These are phyloP conservation scores for Thecophora atra DNA, from an alignment of 2,888 invertebrate genomes.

Conservation along the genomic window DNA sequence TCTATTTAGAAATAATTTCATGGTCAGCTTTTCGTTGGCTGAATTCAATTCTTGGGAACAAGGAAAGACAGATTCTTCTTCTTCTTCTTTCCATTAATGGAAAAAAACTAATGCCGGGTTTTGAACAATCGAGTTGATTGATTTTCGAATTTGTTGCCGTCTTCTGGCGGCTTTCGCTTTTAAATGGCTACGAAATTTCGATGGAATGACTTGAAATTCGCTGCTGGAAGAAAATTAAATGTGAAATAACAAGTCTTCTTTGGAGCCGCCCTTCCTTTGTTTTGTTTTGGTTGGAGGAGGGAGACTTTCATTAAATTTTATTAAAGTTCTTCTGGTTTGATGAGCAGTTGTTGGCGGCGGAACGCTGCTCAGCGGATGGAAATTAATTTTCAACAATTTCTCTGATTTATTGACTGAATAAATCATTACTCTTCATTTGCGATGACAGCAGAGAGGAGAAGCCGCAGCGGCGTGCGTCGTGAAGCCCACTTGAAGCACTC, in stretches of 20 bases:
- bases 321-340: background rate
- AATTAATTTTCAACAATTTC: constrained; percentile 49
- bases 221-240: constrained; percentile 5
- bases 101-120: too few relatives aligned
- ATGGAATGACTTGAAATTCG: background rate
- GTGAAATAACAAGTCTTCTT: background rate
- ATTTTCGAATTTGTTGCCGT: background rate
- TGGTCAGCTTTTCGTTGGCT: too few relatives aligned
- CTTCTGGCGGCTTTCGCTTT: background rate
- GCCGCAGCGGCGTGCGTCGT: constrained; percentile 1
- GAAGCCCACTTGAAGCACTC: background rate
- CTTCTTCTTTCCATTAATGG: too few relatives aligned
- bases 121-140: constrained; percentile 1
- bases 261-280: background rate
- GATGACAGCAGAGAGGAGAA: constrained; percentile 43
- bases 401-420: constrained; percentile 50
- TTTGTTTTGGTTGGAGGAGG: too few relatives aligned
- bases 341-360: background rate
- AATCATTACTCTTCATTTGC: constrained; percentile 50
- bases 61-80: background rate
- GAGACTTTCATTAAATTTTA: constrained; percentile 18
- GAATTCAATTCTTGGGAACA: background rate
- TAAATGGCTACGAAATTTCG: background rate
- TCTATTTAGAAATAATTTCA: too few relatives aligned
- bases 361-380: constrained; percentile 37